Evolutionary conservation across 2,113 vertebrate genomes (phyloP), one percentile per base, ranked within the genome.

Genomic region (Hippocampus zosterae): DNA sequence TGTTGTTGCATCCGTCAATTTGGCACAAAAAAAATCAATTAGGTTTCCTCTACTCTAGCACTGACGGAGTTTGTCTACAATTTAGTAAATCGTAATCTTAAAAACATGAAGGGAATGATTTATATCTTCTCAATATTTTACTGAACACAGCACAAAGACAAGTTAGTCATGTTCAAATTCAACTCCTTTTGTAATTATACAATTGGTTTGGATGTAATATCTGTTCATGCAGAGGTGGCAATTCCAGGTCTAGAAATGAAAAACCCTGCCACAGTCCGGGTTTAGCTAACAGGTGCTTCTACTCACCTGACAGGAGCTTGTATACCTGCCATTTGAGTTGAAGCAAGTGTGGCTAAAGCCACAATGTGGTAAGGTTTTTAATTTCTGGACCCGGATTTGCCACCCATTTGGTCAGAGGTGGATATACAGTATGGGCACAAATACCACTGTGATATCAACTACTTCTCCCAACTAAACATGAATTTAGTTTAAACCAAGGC

Each of bases 401-500:
- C 33, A 37, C 33, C 33, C 33, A 37, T 7, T 37, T 37, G 33
- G 33, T 37, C 33, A 37, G 33, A 6, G 5, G 33, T 37, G 33
- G 6, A 21, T 19, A n/a, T 53, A 27, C 25, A 27, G 25, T 27
- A 55, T n/a, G 21, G 23, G 23, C 55, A 57, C 55, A 57, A 57
- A 57, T 25, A 57, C 11, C 55, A 57, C 55, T 25, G 12, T 25
- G 12, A 27, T 15, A 57, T 57, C 12, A 15, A 12, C 23, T 55
- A 55, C 21, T 23, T 55, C 52, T 55, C 8, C n/a, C 55, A 27
- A 57, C 23, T 55, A 25, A 29, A 67, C 3, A 64, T 59, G 23
- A 57, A 57, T 46, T 64, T 46, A 65, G 8, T 53, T 46, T 21
- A 25, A 46, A 68, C 41, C 56, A 69, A 77, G 72, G 72, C 75